These are phyloP conservation scores for Lamproptera curius DNA, from an alignment of 2,888 invertebrate species.

Conservation along the genomic window DNA sequence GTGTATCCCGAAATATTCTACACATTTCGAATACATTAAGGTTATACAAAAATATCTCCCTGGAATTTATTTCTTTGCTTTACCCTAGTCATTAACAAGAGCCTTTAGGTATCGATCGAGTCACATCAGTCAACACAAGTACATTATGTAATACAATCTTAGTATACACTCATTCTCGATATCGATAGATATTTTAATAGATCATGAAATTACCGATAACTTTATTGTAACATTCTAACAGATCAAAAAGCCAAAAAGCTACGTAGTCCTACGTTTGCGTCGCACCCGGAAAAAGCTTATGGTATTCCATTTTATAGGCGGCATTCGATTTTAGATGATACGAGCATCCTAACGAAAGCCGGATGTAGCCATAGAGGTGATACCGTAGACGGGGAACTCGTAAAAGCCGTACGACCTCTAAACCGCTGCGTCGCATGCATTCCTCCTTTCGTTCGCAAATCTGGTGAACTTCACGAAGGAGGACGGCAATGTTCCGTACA, in stretches of 20 bases:
- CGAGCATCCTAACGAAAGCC: constrained; percentile 62
- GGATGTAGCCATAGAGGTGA: constrained; percentile 55
- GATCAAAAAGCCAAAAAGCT: constrained; percentile 18
- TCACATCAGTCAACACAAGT: too few relatives aligned
- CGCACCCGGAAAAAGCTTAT: constrained; percentile 30
- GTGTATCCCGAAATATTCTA: too few relatives aligned
- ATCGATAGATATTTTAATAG: background rate
- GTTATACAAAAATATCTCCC: too few relatives aligned
- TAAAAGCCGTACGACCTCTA: constrained; percentile 64
- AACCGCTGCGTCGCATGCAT: constrained; percentile 59
- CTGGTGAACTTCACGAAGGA: constrained; percentile 46
- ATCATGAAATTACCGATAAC: background rate
- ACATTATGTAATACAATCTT: background rate
- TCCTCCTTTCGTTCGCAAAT: constrained; percentile 62
- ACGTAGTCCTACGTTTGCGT: background rate
- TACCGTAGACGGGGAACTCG: constrained; percentile 61
- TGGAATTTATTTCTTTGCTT: too few relatives aligned
- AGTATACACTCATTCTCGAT: background rate
- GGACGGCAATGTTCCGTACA: constrained; percentile 54
- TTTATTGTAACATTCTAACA: constrained; percentile 20
- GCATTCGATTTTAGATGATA: constrained; percentile 55
- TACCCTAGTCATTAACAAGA: too few relatives aligned
- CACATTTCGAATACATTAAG: too few relatives aligned
- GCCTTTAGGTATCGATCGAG: too few relatives aligned
- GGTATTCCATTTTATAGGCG: constrained; percentile 40